Evolutionary conservation across 2,113 vertebrate genomes (phyloP).

Genomic region (Chelonoidis abingdonii): DNA sequence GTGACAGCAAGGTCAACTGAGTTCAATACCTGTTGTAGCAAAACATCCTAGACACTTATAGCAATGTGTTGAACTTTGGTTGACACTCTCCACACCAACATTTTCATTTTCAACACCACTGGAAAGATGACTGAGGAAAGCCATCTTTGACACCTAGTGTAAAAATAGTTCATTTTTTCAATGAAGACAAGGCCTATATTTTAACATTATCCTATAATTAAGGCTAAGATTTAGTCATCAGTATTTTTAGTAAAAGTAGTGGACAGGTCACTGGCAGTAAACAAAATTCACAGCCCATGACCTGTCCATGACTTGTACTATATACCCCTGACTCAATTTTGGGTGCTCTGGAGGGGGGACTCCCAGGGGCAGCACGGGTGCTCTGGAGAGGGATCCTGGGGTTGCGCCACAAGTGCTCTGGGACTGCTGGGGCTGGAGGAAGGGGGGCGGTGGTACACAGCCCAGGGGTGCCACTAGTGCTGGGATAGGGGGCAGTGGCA

Average conservation of each 20-base stretch:
- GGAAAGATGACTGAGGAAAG: background rate
- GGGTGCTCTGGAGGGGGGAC: too few relatives aligned
- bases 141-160: background rate
- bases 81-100: background rate
- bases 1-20: background rate
- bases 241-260: background rate
- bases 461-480: too few relatives aligned
- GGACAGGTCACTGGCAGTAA: background rate
- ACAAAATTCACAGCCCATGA: too few relatives aligned
- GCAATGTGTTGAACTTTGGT: background rate
- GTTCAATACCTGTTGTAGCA: background rate
- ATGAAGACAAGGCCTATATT: background rate
- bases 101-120: slow-evolving; percentile 16
- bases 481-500: too few relatives aligned
- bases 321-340: too few relatives aligned
- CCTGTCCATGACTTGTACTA: too few relatives aligned
- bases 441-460: too few relatives aligned
- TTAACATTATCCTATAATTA: background rate
- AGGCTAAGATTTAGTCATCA: background rate
- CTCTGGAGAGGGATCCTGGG: too few relatives aligned
- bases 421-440: too few relatives aligned
- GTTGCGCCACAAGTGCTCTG: too few relatives aligned
- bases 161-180: slow-evolving; percentile 2
- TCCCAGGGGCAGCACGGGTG: too few relatives aligned
- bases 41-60: slow-evolving; percentile 6